A percentile compares a stretch with the other conserved stretches of the same genome.
Conservation (phyloP, 1,140 invertebrate species). For the Arctopsyche grandis region DNA sequence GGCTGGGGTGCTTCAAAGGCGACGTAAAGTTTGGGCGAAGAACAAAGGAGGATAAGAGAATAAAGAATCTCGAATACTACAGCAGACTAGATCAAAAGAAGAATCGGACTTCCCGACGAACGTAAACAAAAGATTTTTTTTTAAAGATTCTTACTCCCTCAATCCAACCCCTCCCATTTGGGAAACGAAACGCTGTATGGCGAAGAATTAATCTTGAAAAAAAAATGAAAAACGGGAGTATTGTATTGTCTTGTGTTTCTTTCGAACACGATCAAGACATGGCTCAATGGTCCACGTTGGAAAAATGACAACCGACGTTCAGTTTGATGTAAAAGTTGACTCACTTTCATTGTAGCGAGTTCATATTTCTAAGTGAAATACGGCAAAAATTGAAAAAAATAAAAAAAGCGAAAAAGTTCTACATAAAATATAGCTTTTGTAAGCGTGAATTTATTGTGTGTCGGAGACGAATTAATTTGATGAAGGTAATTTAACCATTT, state of each 20-base stretch:
- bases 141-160: conserved; percentile 37
- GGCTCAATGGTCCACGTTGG: not conserved
- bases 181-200: not conserved
- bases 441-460: too few species aligned
- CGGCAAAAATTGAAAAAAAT: not conserved
- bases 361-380: not conserved
- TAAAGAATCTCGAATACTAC: conserved; percentile 48
- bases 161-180: too few species aligned
- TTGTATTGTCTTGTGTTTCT: conserved; percentile 27
- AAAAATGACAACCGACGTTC: not conserved
- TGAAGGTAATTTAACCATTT: too few species aligned
- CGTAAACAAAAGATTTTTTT: conserved; percentile 51
- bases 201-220: conserved; percentile 38
- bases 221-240: conserved; percentile 3
- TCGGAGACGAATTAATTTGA: too few species aligned
- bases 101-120: conserved; percentile 48
- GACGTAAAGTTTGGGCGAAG: conserved; percentile 47
- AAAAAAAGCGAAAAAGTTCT: too few species aligned
- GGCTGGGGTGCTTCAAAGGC: conserved; percentile 38
- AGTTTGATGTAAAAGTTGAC: not conserved
- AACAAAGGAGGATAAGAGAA: conserved; percentile 46
- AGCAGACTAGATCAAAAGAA: conserved; percentile 50
- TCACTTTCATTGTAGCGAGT: not conserved
- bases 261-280: conserved; percentile 8
- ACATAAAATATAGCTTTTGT: too few species aligned